phyloP scores from a whole-genome alignment of 1,140 invertebrate genomes.

The Rhynchophorus ferrugineus region DNA sequence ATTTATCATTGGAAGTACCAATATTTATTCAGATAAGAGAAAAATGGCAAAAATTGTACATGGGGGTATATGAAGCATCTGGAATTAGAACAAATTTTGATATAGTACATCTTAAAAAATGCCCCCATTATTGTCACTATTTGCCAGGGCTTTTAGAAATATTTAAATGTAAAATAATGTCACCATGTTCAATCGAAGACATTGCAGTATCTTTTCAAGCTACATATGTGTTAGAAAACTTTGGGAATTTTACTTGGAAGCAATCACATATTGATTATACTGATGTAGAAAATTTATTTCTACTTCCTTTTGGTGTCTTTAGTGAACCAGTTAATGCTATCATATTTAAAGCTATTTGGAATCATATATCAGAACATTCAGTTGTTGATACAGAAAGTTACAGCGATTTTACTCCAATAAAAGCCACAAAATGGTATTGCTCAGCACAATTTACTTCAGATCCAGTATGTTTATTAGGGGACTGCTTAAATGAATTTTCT shows the following conservation, averaged over 20 bases:
- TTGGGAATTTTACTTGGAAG: slow-evolving; percentile 57
- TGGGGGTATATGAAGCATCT: slow-evolving; percentile 68
- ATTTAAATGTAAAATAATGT: slow-evolving; percentile 72
- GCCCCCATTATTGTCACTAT: slow-evolving; percentile 75
- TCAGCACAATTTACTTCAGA: slow-evolving; percentile 52
- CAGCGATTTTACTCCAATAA: slow-evolving; percentile 78
- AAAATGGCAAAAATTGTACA: slow-evolving; percentile 71
- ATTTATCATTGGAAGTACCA: slow-evolving; percentile 72
- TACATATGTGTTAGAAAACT: slow-evolving; percentile 72
- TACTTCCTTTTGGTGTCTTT: slow-evolving; percentile 76
- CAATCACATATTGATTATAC: slow-evolving; percentile 62
- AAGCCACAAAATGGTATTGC: slow-evolving; percentile 74
- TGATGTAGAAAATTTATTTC: slow-evolving; percentile 43
- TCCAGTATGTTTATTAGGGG: slow-evolving; percentile 57
- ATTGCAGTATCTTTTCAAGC: slow-evolving; percentile 72
- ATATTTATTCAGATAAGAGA: slow-evolving; percentile 81
- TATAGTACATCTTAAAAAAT: slow-evolving; percentile 77
- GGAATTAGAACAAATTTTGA: slow-evolving; percentile 73
- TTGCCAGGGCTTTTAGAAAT: slow-evolving; percentile 69
- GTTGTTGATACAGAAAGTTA: slow-evolving; percentile 82
- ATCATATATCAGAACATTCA: slow-evolving; percentile 72
- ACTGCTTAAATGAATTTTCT: slow-evolving; percentile 39
- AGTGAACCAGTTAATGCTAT: slow-evolving; percentile 74
- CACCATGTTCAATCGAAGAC: slow-evolving; percentile 52
- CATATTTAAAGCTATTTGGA: slow-evolving; percentile 80